These are phyloP conservation scores for Colinus virginianus DNA, from an alignment of 2,113 vertebrate species.

Conservation along the genomic window DNA sequence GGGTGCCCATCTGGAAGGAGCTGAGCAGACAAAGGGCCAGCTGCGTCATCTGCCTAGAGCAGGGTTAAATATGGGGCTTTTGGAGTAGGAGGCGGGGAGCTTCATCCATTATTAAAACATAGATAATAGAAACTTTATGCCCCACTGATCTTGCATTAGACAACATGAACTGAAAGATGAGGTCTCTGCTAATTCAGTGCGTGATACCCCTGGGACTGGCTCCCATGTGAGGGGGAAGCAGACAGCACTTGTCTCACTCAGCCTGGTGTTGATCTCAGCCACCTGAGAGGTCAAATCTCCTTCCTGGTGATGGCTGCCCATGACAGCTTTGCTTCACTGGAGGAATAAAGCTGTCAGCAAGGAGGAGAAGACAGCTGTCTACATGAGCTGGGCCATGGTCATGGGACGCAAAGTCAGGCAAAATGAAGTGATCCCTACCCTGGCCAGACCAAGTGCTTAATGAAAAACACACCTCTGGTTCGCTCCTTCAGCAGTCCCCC, in stretches of 20 bases:
- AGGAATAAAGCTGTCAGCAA: slow-evolving; percentile 1
- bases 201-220: background rate
- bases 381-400: accelerated
- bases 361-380: background rate
- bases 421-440: background rate
- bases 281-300: background rate
- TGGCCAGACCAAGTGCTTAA: background rate
- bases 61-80: slow-evolving; percentile 3
- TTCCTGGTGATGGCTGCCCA: background rate
- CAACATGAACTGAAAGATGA: slow-evolving; percentile 71
- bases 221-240: slow-evolving; percentile 3
- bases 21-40: slow-evolving; percentile 53
- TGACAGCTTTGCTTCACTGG: background rate
- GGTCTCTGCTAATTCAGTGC: slow-evolving; percentile 66
- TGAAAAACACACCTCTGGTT: background rate
- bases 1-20: slow-evolving; percentile 11
- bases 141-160: slow-evolving; percentile 67
- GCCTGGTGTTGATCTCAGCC: background rate
- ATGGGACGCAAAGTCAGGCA: background rate
- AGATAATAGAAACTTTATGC: slow-evolving; percentile 75
- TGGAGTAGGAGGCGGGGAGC: slow-evolving; percentile 42
- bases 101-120: slow-evolving; percentile 74
- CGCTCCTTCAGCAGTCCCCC: background rate
- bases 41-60: background rate
- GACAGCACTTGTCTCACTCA: background rate